These are phyloP conservation scores for Galbula dea DNA, from an alignment of 2,113 vertebrate genomes.

Conservation along the genomic window DNA sequence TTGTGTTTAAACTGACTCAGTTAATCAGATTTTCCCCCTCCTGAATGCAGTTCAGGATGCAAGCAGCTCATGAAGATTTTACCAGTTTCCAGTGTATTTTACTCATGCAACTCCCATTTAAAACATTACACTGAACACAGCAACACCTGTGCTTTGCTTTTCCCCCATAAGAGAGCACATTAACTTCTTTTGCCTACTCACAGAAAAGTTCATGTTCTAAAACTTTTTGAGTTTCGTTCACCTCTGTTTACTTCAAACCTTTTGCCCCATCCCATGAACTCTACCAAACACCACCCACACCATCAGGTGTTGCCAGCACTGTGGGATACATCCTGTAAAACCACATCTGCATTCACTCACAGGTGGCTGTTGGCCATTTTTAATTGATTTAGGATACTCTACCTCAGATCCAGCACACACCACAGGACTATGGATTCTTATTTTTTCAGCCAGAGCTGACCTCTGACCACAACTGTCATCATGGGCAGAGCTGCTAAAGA, in stretches of 20 bases:
- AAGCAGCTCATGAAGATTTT: neutral
- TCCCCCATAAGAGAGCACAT: neutral
- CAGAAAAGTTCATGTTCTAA: neutral
- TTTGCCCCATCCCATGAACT: neutral
- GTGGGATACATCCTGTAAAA: neutral
- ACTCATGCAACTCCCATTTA: neutral
- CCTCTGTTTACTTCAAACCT: neutral
- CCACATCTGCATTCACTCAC: neutral
- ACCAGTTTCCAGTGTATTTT: neutral
- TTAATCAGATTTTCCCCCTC: neutral
- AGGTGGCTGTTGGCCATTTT: neutral
- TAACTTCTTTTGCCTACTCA: neutral
- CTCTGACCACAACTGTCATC: neutral
- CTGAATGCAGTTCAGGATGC: neutral
- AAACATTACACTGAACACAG: neutral
- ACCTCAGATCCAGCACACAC: neutral
- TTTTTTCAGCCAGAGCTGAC: neutral
- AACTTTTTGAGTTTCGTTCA: neutral
- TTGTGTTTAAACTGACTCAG: neutral
- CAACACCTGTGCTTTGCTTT: neutral
- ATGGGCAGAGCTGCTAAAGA: neutral
- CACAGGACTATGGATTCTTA: neutral
- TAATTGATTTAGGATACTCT: neutral
- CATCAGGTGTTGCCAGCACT: neutral
- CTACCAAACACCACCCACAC: neutral